Percentiles rank a stretch among this genome's conserved stretches.
phyloP scores from a whole-genome alignment of 2,797 vertebrate species.

The Podarcis lilfordi region DNA sequence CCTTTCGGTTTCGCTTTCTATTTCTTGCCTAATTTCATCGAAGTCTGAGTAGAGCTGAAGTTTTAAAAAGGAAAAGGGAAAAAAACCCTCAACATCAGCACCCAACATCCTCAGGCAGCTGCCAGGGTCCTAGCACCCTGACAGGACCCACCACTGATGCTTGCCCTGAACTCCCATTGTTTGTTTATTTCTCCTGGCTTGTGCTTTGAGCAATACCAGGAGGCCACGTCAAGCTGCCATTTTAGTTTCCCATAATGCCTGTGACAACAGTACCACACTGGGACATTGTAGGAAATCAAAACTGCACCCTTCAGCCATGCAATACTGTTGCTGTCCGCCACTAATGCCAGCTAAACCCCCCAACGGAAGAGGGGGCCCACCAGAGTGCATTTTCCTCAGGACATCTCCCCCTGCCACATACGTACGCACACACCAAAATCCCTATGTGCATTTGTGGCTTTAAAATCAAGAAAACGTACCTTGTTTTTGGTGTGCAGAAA shows the following conservation, averaged over 20 bases:
- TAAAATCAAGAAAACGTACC: constrained; percentile 76
- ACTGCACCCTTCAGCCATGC: background rate
- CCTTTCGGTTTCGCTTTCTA: constrained; percentile 95
- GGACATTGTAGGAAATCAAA: background rate
- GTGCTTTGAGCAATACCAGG: no score
- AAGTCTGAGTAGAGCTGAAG: constrained; percentile 94
- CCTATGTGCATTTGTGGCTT: background rate
- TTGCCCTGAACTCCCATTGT: background rate
- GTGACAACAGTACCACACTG: no score
- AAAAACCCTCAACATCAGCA: background rate
- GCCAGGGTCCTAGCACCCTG: no score
- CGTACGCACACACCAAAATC: background rate
- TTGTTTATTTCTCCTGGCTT: no score
- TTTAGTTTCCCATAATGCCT: no score
- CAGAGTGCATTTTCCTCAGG: background rate
- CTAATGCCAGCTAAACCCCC: no score
- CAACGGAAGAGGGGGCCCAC: background rate
- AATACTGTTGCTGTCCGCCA: background rate
- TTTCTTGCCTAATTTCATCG: constrained; percentile 98
- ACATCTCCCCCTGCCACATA: background rate
- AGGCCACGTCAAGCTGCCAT: no score
- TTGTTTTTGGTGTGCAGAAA: constrained; percentile 99
- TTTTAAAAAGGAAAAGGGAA: constrained; percentile 32
- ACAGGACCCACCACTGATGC: background rate
- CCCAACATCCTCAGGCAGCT: background rate